Evolutionary conservation across 2,888 invertebrate genomes (phyloP), one percentile per base, ranked within the genome.

Genomic region (Podabrus alpinus): DNA sequence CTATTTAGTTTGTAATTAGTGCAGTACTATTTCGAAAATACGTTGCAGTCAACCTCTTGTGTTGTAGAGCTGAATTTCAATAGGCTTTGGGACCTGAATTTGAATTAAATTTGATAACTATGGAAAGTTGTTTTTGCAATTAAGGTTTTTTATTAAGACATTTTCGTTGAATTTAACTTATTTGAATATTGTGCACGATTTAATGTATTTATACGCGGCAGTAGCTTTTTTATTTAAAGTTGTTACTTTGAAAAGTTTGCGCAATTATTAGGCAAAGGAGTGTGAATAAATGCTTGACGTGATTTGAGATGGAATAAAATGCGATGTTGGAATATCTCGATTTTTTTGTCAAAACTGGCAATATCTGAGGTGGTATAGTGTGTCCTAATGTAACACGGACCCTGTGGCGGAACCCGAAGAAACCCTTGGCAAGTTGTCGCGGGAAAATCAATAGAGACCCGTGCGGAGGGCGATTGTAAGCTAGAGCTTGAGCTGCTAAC

Each of bases 371-470:
- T 79, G 77, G 19, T 64, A 45, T 64, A 64, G 76, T 79, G 70
- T 78, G 73, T 78, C 77, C 78, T 77, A 79, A 77, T 74, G 74
- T 76, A 73, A 75, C 74, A 75, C 77, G 72, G 76, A 77, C 77
- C 76, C 78, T 77, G 78, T 78, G 75, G 77, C 76, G 77, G 77
- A 77, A 79, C 78, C 77, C 74, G 76, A 76, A 78, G 77, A 79
- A 79, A 79, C 78, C 79, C 79, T 78, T 79, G 79, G 78, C 79
- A 76, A 80, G 77, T 80, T 80, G 80, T 79, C 79, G 79, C 78
- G 76, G 76, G 79, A 80, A 81, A 81, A 81, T 81, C 81, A 80
- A 81, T 81, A 81, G 81, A 80, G 79, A 80, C 78, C 80, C 79
- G 80, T 76, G 79, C 77, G 76, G 80, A 73, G 75, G 80, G 75